Evolutionary conservation across 2,797 vertebrate species (phyloP).

Genomic region (Sarcoramphus papa): DNA sequence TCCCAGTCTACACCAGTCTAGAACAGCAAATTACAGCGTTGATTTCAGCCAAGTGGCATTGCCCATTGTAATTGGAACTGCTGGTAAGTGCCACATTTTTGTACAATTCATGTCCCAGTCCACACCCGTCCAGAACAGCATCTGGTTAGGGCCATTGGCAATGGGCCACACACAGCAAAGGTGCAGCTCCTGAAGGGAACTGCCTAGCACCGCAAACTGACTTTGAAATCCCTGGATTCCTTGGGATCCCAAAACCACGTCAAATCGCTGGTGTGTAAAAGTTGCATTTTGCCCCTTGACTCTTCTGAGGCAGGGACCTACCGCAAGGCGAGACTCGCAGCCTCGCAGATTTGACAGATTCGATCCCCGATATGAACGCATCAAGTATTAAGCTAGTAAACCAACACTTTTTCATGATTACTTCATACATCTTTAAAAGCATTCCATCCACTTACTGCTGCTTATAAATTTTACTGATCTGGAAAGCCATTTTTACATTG

Average conservation of each 20-base stretch:
- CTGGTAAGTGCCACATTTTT: not conserved
- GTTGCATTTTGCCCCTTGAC: not conserved
- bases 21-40: not conserved
- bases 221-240: not conserved
- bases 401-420: not conserved
- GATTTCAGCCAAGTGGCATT: not conserved
- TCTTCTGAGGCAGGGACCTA: not conserved
- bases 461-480: not conserved
- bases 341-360: not conserved
- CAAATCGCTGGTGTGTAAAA: accelerated
- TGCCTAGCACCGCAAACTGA: not conserved
- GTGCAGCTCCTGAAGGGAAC: not conserved
- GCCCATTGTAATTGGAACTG: not conserved
- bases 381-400: not conserved
- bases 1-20: not conserved
- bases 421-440: not conserved
- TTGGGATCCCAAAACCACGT: not conserved
- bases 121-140: not conserved
- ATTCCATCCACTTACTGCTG: not conserved
- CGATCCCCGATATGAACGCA: not conserved
- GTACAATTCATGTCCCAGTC: not conserved
- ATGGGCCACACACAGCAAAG: accelerated
- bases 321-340: not conserved
- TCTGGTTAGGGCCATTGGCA: not conserved
- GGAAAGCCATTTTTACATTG: not conserved